Base-by-base conservation (phyloP, 2,113 vertebrate species). In the Mesitornis unicolor region DNA sequence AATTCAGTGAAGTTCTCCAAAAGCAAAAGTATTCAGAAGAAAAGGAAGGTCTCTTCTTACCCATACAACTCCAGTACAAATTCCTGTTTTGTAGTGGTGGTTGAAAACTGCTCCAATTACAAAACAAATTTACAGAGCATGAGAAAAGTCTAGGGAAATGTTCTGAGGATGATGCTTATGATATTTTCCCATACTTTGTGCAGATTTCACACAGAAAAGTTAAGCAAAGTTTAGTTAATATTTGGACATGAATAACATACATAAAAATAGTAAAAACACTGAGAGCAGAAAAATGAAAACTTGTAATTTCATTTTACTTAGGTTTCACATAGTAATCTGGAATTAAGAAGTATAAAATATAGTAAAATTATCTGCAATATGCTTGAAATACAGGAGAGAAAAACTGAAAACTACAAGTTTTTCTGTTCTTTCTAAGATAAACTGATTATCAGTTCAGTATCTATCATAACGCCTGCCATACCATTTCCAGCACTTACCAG, bases 201-300 rank as follows among this genome's bases (percentile, higher is more conserved):
- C 56, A 95, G 56, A 96, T 95, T 97, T 97, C 85, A 96, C 54
- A 76, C 15, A 38, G 42, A 88, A 95, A 94, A 89, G 53, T 69
- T 71, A 94, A 97, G 82, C 17, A 75, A 94, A 89, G 67, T 84
- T 94, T 91, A 96, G 57, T 94, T 97, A 97, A 89, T 95, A 96
- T 92, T 96, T 95, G 81, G 87, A 89, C 81, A 94, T 78, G 67
- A 84, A 92, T 89, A 97, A 94, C 53, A 97, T 38, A 89, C 96
- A 97, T 85, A 65, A 88, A 97, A 95, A 82, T 48, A 93, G n/a
- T 73, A 95, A 97, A 94, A 93, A 10, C 48, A 91, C 16, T n/a
- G 43, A 71, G 13, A 84, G 75, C 6, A 71, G 17, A 64, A 87
- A 78, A 84, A 61, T 60, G 7, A 96, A 96, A 95, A 93, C 29